Conservation (phyloP, 2,113 vertebrate genomes). For the mouse (Mus musculus) region GRCm39 chr2:90378501-90379000, state of each 20-base stretch:
- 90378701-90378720: background rate
- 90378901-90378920: background rate
- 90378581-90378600: background rate
- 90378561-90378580: background rate
- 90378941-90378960: background rate
- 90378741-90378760: background rate
- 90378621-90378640: background rate
- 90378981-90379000: background rate
- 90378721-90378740: background rate
- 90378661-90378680: background rate
- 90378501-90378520: no score
- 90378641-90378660: background rate
- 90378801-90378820: background rate
- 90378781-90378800: constrained; percentile 42
- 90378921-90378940: background rate
- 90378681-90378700: background rate
- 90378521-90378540: background rate
- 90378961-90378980: background rate
- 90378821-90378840: background rate
- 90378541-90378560: background rate
- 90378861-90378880: background rate
- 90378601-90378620: background rate
- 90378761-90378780: constrained; percentile 8
- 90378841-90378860: background rate
- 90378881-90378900: background rate